Conservation (phyloP, 2,888 invertebrate genomes). For the Drosophila demipolita region DNA sequence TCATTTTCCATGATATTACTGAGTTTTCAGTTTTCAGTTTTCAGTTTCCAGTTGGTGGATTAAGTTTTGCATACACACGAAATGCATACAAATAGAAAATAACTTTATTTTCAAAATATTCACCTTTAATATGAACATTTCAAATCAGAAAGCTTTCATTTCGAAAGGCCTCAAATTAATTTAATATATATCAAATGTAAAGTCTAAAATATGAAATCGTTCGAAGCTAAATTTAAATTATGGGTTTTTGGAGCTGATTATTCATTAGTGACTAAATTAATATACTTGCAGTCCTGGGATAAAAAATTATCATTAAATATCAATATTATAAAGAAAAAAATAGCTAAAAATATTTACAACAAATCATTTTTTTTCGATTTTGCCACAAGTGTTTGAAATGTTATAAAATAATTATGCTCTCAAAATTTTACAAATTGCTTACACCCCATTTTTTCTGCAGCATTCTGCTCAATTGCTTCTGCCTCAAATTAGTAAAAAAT, state of each 20-base stretch:
- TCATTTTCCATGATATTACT: constrained; percentile 22
- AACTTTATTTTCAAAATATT: background rate
- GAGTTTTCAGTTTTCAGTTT: background rate
- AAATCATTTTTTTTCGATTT: background rate
- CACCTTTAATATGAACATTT: background rate
- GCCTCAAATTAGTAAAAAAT: background rate
- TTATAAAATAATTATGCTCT: background rate
- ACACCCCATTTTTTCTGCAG: background rate
- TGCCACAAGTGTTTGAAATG: background rate
- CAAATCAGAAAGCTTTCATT: background rate
- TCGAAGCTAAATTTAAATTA: too few species aligned
- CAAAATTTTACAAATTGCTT: background rate
- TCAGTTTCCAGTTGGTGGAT: constrained; percentile 8
- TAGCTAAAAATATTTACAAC: background rate
- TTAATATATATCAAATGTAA: background rate
- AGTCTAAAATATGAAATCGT: too few species aligned
- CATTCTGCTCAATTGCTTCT: background rate
- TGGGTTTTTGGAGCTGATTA: too few species aligned
- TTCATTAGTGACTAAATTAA: too few species aligned
- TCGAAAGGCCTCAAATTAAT: background rate
- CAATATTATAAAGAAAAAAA: background rate
- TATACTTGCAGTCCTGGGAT: too few species aligned
- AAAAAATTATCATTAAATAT: background rate
- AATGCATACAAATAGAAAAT: background rate
- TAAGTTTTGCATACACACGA: constrained; percentile 2